Base-by-base conservation (phyloP, 2,888 invertebrate species). In the Cheilosia soror region DNA sequence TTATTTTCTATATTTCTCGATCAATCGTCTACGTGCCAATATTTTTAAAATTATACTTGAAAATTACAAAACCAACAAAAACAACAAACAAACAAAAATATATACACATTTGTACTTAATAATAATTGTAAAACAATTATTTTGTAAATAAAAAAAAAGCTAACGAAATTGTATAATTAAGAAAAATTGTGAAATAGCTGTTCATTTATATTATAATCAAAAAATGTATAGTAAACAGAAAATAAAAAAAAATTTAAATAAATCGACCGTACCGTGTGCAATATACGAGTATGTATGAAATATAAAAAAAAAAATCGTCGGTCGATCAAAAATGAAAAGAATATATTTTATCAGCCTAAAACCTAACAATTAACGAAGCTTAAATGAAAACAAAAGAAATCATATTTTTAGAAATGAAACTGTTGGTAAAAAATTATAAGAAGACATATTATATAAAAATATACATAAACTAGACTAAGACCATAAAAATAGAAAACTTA, bases 331-430 rank as follows among this genome's bases (percentile, higher is more conserved):
- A 65, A 20, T 20, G 51, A 57, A 33, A 40, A 57, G 15, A 13
- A 65, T 60, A 75, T 84, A 76, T 84, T 84, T 84, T 84, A 73
- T 82, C 71, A 78, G 78, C 78, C 37, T 55, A 73, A 49, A 33
- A 55, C 25, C 20, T 9, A 57, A 51, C 31, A 60, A 68, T 33
- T 71, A 71, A 68, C 51, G 44, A 71, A 79, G 65, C 71, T 79
- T 71, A 65, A 73, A 60, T 55, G 4, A 44, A 65, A 63, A 57
- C 6, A 44, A 20, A 65, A 63, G 9, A 58, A 60, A 65, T 72
- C 37, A 80, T 80, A 80, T 80, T 80, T 80, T 80, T 80, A 73
- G 80, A 80, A 60, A 80, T 37, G 66, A 66, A 66, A 60, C 72
- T 73, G 60, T 80, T 80, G 58, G 73, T 55, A 73, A 42, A 42